Evolutionary conservation across 2,797 vertebrate genomes (phyloP).

Genomic region (Argentina silus): DNA sequence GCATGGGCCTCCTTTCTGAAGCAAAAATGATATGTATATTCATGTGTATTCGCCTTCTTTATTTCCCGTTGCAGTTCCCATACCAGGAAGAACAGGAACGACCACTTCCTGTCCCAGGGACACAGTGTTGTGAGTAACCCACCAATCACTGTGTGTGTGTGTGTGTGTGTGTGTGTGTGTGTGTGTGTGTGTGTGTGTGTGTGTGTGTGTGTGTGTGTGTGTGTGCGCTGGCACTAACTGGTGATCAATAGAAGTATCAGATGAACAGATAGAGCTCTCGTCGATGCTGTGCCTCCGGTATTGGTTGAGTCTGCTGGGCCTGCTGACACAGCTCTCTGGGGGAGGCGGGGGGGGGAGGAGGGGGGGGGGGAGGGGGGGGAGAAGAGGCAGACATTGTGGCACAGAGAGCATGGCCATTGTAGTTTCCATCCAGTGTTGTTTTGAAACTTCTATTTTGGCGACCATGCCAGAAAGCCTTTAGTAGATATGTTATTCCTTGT

Average conservation of each 20-base stretch:
- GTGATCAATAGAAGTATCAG: slow-evolving; percentile 64
- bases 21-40: not conserved
- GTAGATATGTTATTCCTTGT: no score
- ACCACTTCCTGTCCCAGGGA: slow-evolving; percentile 88
- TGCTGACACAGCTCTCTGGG: slow-evolving; percentile 66
- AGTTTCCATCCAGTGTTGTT: no score
- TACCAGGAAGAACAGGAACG: slow-evolving; percentile 90
- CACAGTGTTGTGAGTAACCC: slow-evolving; percentile 96
- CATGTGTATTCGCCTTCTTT: not conserved
- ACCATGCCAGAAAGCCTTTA: no score
- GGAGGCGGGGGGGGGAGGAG: slow-evolving; percentile 31
- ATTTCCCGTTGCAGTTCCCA: slow-evolving; percentile 81
- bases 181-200: not conserved
- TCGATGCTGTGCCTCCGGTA: slow-evolving; percentile 39
- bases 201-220: slow-evolving; percentile 13
- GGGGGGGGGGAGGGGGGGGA: no score
- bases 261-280: slow-evolving; percentile 44
- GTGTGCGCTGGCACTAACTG: slow-evolving; percentile 30
- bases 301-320: slow-evolving; percentile 42
- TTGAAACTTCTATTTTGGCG: no score
- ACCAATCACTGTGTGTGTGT: slow-evolving; percentile 56
- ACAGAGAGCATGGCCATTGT: no score
- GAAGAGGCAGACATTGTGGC: slow-evolving; percentile 33
- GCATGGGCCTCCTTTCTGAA: not conserved
- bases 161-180: slow-evolving; percentile 7